Percentiles rank a stretch among this genome's conserved stretches.
Evolutionary conservation across 2,888 invertebrate species (phyloP).

Genomic region (Protonemura montana): DNA sequence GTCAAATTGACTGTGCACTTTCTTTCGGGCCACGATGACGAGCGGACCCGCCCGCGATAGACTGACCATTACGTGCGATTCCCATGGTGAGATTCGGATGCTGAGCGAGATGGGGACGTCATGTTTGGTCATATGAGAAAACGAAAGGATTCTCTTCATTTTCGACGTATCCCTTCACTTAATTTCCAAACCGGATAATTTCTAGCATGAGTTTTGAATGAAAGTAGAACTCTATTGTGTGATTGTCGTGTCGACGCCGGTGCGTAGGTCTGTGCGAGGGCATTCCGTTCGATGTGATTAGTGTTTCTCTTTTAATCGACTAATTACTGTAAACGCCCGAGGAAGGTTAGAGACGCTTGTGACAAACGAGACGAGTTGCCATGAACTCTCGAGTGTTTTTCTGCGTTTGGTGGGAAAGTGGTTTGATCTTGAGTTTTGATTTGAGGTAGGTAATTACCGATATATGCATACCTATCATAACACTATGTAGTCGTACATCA

Average conservation of each 20-base stretch:
- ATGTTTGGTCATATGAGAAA: slow-evolving; percentile 25
- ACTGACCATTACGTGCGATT: too few relatives aligned
- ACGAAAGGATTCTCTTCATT: slow-evolving; percentile 29
- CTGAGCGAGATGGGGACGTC: neutral
- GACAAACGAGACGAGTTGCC: neutral
- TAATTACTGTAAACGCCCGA: neutral
- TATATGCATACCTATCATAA: too few relatives aligned
- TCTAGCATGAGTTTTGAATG: slow-evolving; percentile 24
- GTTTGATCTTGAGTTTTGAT: neutral
- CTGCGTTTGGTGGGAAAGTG: neutral
- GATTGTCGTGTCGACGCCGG: neutral
- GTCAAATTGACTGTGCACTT: too few relatives aligned
- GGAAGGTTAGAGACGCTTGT: neutral
- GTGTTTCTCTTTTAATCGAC: neutral
- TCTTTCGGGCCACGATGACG: too few relatives aligned
- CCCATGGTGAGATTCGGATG: too few relatives aligned
- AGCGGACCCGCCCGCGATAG: too few relatives aligned
- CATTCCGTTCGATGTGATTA: neutral
- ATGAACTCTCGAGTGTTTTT: neutral
- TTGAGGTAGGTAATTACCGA: too few relatives aligned
- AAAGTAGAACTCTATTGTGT: slow-evolving; percentile 10
- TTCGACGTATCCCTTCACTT: slow-evolving; percentile 30
- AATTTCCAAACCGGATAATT: slow-evolving; percentile 35
- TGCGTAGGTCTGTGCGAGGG: neutral
- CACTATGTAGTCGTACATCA: too few relatives aligned